Evolutionary conservation across 2,113 vertebrate species (phyloP), one percentile per base, ranked within the genome.

Genomic region (Dicrurus megarhynchus): DNA sequence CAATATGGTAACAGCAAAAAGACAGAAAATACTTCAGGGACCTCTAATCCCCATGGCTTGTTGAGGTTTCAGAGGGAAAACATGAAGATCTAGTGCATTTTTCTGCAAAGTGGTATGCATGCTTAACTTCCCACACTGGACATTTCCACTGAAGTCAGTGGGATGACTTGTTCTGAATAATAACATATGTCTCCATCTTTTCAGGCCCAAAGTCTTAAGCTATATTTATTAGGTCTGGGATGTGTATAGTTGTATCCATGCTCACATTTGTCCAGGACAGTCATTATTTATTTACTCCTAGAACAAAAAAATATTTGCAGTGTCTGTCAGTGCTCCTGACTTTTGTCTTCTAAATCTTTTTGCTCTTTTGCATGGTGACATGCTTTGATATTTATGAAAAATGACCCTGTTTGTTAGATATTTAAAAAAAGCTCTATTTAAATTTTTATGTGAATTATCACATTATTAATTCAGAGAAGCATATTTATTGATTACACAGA

Each of bases 31-130:
- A 75, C 21, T 94, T 90, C 55, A 76, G 42, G 33, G 27, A 77
- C 17, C 44, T 95, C 52, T 90, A 92, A 93, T 90, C 68, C 39
- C 47, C 32, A 16, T 52, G 60, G 32, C 33, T 78, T 93, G 33
- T 57, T 90, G 87, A 89, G 44, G 41, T 84, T 95, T 95, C 80
- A 84, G 60, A 52, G 55, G 26, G 64, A 95, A 92, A 89, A 78
- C 17, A 32, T 70, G 60, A 87, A 93, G 57, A 86, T 84, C 64
- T 77, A 77, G 33, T 88, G 55, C 13, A 53, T 59, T 94, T 77
- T 94, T 95, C 81, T 95, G 50, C 63, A 55, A 76, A 87, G 67
- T 64, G 13, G 16, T 50, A 33, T 73, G 37, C 53, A 35, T 0
- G 0, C 53, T 69, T 76, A n/a, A 79, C 57, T 86, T 94, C 35